These are phyloP conservation scores for Oscheius sp. DNA, from an alignment of 1,140 invertebrate species.

Conservation along the genomic window DNA sequence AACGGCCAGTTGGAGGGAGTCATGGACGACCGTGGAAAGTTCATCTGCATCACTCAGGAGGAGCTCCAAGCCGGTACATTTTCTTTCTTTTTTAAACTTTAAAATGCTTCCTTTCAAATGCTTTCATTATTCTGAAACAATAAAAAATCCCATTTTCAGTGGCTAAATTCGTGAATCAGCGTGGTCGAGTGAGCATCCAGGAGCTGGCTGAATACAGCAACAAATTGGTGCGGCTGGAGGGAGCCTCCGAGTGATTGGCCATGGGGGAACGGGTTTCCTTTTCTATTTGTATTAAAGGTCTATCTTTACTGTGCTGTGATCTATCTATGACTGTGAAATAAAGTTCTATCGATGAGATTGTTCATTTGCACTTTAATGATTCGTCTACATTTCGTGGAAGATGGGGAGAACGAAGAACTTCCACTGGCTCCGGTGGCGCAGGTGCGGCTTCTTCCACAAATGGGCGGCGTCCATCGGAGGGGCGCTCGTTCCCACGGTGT, in stretches of 20 bases:
- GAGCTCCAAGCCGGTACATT: constrained; percentile 74
- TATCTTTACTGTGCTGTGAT: too few relatives aligned
- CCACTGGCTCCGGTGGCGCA: neutral
- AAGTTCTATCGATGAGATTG: neutral
- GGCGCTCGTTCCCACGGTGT: neutral
- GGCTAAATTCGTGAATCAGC: constrained; percentile 90
- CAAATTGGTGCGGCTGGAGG: constrained; percentile 78
- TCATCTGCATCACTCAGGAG: constrained; percentile 89
- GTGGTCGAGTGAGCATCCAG: constrained; percentile 85
- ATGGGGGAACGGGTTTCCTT: too few relatives aligned
- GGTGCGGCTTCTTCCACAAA: neutral
- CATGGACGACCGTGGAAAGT: constrained; percentile 97
- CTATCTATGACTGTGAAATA: too few relatives aligned
- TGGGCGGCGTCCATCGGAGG: neutral
- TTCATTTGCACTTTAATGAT: neutral
- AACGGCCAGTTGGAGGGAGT: constrained; percentile 77
- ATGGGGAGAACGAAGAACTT: neutral
- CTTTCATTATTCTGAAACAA: constrained; percentile 9
- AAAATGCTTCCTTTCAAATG: constrained; percentile 1
- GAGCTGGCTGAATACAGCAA: constrained; percentile 93
- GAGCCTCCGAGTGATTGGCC: too few relatives aligned
- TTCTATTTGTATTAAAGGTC: too few relatives aligned
- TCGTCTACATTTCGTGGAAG: neutral
- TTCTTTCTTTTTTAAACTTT: neutral
- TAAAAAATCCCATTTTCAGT: constrained; percentile 65